phyloP scores from a whole-genome alignment of 2,113 vertebrate genomes.

The Mixornis gularis region DNA sequence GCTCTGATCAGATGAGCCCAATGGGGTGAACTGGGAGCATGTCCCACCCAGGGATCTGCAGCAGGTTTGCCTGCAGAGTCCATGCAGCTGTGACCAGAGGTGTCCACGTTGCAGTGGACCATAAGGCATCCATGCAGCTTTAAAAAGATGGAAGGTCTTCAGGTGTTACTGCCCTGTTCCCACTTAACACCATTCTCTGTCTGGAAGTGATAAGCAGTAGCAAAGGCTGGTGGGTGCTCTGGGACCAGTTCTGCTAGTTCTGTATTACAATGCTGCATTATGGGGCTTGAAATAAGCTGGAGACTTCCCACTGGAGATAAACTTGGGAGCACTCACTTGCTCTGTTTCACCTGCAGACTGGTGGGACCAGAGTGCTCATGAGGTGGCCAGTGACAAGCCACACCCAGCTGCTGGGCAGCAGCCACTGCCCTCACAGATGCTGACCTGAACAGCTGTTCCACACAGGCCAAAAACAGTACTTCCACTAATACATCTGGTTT shows the following conservation, averaged over 20 bases:
- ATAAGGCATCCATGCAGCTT: background rate
- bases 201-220: background rate
- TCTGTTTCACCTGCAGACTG: background rate
- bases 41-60: rapidly evolving
- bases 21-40: rapidly evolving
- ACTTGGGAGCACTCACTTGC: background rate
- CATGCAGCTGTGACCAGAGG: rapidly evolving
- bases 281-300: background rate
- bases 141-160: background rate
- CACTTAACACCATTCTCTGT: background rate
- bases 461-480: background rate
- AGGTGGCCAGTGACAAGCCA: background rate
- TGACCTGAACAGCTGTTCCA: background rate
- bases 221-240: background rate
- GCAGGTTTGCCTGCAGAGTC: background rate
- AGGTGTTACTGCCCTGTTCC: background rate
- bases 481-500: background rate
- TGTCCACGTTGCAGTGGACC: background rate
- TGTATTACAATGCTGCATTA: background rate
- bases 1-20: background rate
- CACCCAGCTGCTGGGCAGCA: background rate
- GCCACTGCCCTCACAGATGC: background rate
- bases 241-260: background rate
- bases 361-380: background rate
- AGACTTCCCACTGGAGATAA: background rate